Base-by-base conservation (phyloP, 2,888 invertebrate genomes). In the Candidula unifasciata region DNA sequence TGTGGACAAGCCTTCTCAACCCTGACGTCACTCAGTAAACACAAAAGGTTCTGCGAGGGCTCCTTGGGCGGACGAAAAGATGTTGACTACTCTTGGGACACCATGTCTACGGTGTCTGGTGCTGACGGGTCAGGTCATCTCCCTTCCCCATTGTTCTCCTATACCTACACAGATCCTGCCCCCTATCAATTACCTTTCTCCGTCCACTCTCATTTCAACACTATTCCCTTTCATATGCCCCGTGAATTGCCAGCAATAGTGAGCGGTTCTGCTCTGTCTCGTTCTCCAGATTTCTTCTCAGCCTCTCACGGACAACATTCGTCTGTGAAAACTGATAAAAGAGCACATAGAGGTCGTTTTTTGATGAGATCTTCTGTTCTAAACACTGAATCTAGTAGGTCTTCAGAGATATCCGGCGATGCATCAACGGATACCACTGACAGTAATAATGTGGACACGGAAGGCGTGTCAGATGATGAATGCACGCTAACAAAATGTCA, bases 41-140 rank as follows among this genome's bases (percentile, higher is more conserved):
- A 99, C 94, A 98, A 98, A 94, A 95, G 98, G 89, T 98, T 97
- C 94, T 99, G 99, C 94, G 98, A 98, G 94, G 96, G 97, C 2
- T 93, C 93, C 52, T 86, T 92, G 52, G 87, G 92, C 69, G 91
- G 89, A 84, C 91, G 92, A 21, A 89, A 91, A 87, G 87, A 90
- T 44, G 79, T 69, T 44, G 79, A 82, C 77, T 89, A 90, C 85
- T 88, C 88, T 66, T 86, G 87, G 64, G 84, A 88, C 35, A 87
- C 86, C 79, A 73, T 85, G 44, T 80, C 85, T 21, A 86, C 86
- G 33, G 69, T 88, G 85, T 52, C 86, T 27, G 83, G 86, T 0
- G 78, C 27, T 44, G 76, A 57, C 37, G 82, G 80, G 13, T 33
- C 86, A 0, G 78, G 85, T 66, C 85, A 71, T 69, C 82, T 87